Evolutionary conservation across 2,113 vertebrate species (phyloP).

Genomic region (Morone saxatilis): DNA sequence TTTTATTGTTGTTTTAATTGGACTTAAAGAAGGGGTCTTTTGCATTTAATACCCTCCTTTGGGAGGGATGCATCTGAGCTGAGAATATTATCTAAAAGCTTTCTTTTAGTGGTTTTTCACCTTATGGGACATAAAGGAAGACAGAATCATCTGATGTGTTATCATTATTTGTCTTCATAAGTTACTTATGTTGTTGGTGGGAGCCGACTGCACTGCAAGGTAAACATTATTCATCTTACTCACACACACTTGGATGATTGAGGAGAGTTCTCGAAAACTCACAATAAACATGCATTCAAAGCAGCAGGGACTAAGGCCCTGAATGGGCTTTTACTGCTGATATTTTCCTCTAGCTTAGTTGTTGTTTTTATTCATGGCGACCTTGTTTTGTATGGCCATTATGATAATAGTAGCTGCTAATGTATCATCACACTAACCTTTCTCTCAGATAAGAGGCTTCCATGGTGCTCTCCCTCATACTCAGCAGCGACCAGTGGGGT

Average conservation of each 20-base stretch:
- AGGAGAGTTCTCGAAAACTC: not conserved
- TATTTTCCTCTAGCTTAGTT: not conserved
- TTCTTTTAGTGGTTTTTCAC: not conserved
- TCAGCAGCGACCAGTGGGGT: not conserved
- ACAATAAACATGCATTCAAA: not conserved
- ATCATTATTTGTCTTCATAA: not conserved
- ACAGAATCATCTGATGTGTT: not conserved
- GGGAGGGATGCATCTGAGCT: not conserved
- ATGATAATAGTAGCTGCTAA: slow-evolving; percentile 2
- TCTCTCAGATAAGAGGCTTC: not conserved
- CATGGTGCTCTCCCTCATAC: not conserved
- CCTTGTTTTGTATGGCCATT: slow-evolving; percentile 12
- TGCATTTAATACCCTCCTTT: not conserved
- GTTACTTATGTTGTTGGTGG: not conserved
- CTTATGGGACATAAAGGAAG: not conserved
- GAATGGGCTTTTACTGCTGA: not conserved
- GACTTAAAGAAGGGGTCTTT: not conserved
- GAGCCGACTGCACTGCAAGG: not conserved
- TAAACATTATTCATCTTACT: not conserved
- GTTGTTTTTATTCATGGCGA: not conserved
- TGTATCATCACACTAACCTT: slow-evolving; percentile 4
- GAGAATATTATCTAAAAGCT: not conserved
- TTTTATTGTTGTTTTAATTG: not conserved
- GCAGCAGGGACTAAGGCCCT: too few species aligned
- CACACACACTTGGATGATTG: not conserved